Percentiles rank a stretch among this genome's conserved stretches.
Conservation (phyloP, 2,113 vertebrate genomes). For the Dinomys branickii region DNA sequence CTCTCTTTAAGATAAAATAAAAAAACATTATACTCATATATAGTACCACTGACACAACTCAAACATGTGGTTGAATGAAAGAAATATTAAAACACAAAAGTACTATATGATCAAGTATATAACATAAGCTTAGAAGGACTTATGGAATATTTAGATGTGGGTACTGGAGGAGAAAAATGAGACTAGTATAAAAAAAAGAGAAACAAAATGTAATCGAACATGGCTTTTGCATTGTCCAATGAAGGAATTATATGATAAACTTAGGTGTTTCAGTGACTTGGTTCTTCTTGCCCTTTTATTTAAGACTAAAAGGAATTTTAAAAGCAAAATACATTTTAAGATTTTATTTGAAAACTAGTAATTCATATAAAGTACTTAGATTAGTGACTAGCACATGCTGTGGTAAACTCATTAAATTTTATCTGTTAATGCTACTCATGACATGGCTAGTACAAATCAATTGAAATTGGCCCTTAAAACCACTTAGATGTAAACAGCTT, state of each 20-base stretch:
- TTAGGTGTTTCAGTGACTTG: neutral
- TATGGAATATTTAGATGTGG: neutral
- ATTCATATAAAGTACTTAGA: conserved; percentile 5
- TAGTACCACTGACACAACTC: neutral
- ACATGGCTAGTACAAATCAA: neutral
- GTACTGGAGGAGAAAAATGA: neutral
- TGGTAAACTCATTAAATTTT: neutral
- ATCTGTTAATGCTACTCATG: neutral
- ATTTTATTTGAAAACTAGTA: conserved; percentile 25
- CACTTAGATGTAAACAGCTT: neutral
- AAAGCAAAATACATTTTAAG: conserved; percentile 11
- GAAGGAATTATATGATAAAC: neutral
- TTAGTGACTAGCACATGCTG: neutral
- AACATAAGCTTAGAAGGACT: neutral
- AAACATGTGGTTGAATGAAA: neutral
- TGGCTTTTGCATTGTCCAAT: neutral
- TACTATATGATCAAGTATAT: neutral
- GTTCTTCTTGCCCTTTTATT: neutral
- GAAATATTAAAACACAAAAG: conserved; percentile 30
- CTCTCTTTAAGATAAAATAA: too few relatives aligned
- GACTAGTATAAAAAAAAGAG: neutral
- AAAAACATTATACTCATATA: neutral
- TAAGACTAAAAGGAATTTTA: conserved; percentile 4
- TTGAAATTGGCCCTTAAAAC: neutral
- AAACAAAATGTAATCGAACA: neutral